Base-by-base conservation (phyloP, 2,113 vertebrate species). In the Nesoenas mayeri region DNA sequence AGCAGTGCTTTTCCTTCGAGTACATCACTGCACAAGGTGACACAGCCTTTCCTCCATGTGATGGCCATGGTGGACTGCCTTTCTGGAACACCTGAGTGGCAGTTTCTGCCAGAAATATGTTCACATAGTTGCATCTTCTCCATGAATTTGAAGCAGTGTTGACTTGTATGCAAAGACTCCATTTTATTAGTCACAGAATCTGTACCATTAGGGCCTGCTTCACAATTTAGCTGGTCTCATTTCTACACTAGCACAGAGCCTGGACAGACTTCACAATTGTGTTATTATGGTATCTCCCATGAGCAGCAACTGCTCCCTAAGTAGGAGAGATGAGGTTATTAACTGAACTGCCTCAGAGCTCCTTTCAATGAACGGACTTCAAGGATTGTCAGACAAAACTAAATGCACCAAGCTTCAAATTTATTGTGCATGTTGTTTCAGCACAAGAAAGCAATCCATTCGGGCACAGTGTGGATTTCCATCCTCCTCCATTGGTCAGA, bases 381-480 rank as follows among this genome's bases (percentile, higher is more conserved):
- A 84, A 86, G 38, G 28, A 78, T 32, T 78, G 18, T 22, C 82
- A 89, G 72, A 60, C 34, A 89, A 89, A 95, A 71, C 32, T 56
- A 81, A 88, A 67, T n/a, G 20, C 29, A 62, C 11, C 22, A 70
- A 70, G 25, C 18, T 88, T 61, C 47, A 79, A 31, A 40, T 80
- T 84, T 53, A 22, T 53, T 47, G 54, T 31, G 24, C 17, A 12
- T 50, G 11, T 34, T 58, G 15, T 67, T 93, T 64, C 60, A 50
- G 25, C 50, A 54, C 19, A 61, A 75, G 47, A 72, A 85, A 73
- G 60, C 60, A 74, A 88, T 47, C 61, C 36, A 20, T 3, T 2
- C 5, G 42, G 18, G 21, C 36, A 42, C 0, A 1, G 25, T 0
- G 0, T 12, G 9, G 20, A 60, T 90, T 91, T 88, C 44, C 28